A percentile compares a stretch with the other conserved stretches of the same genome.
These are phyloP conservation scores for Xylophagus ater DNA, from an alignment of 2,888 invertebrate genomes.

Conservation along the genomic window DNA sequence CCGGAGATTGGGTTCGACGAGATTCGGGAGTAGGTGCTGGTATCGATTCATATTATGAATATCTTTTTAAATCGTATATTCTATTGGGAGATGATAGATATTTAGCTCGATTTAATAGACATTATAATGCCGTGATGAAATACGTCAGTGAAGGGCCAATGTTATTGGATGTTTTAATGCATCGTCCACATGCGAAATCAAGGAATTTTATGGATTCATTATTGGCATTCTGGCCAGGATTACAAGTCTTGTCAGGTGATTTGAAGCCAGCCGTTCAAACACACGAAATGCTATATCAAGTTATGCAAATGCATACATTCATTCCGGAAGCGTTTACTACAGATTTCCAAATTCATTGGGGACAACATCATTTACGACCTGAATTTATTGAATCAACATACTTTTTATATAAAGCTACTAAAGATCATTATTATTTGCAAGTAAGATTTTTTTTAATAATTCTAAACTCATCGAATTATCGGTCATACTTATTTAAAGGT, in stretches of 20 bases:
- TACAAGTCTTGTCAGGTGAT: slow-evolving; percentile 83
- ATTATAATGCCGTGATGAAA: slow-evolving; percentile 94
- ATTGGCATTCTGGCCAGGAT: slow-evolving; percentile 95
- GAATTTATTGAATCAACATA: slow-evolving; percentile 98
- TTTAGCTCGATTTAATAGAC: slow-evolving; percentile 84
- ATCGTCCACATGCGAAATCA: slow-evolving; percentile 84
- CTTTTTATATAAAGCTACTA: slow-evolving; percentile 89
- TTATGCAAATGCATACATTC: slow-evolving; percentile 94
- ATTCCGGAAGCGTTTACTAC: slow-evolving; percentile 98
- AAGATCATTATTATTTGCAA: slow-evolving; percentile 89
- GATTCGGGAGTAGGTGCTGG: slow-evolving; percentile 99
- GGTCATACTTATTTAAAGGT: slow-evolving; percentile 32
- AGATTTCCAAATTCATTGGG: slow-evolving; percentile 98
- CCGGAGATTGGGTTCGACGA: slow-evolving; percentile 93
- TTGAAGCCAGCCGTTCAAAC: slow-evolving; percentile 96
- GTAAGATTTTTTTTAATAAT: slow-evolving; percentile 29
- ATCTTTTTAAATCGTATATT: slow-evolving; percentile 94
- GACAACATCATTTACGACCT: slow-evolving; percentile 90
- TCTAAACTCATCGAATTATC: not conserved
- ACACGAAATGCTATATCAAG: slow-evolving; percentile 97
- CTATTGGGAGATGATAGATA: slow-evolving; percentile 89
- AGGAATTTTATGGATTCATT: slow-evolving; percentile 96
- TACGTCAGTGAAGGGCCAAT: slow-evolving; percentile 88
- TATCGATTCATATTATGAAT: slow-evolving; percentile 98
- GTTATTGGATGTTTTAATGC: slow-evolving; percentile 93